These are phyloP conservation scores for Prinia subflava DNA, from an alignment of 2,113 vertebrate genomes.

Conservation along the genomic window DNA sequence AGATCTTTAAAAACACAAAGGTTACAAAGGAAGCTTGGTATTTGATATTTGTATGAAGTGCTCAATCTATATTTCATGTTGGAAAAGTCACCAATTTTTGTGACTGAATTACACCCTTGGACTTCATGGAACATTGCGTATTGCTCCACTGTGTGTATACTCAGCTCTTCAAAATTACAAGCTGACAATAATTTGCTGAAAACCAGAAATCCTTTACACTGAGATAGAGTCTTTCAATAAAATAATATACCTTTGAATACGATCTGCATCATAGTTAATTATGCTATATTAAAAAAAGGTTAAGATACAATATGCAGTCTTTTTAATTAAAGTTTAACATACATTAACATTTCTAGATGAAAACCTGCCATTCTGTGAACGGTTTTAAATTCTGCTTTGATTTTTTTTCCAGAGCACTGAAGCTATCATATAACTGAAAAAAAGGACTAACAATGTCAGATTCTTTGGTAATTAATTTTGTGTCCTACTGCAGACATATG, in stretches of 20 bases:
- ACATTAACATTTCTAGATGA: constrained; percentile 75
- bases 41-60: constrained; percentile 14
- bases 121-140: neutral
- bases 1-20: neutral
- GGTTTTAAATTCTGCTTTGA: constrained; percentile 72
- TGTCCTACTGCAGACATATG: constrained; percentile 32
- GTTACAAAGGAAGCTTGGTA: neutral
- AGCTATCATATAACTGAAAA: constrained; percentile 48
- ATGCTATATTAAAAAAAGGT: constrained; percentile 63
- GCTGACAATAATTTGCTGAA: neutral
- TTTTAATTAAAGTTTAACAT: constrained; percentile 77
- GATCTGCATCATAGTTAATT: constrained; percentile 37
- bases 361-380: constrained; percentile 70
- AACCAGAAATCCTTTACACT: constrained; percentile 31
- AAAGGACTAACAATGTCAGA: constrained; percentile 51
- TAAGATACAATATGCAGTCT: constrained; percentile 65
- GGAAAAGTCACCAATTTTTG: constrained; percentile 29
- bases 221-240: constrained; percentile 39
- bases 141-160: neutral
- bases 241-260: constrained; percentile 48
- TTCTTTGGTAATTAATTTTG: constrained; percentile 50
- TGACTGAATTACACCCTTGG: neutral
- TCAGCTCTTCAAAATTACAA: neutral
- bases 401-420: constrained; percentile 65
- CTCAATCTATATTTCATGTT: constrained; percentile 1